Evolutionary conservation across 92 coral and sea anemone species (phyloP).

Genomic region (Phenganax marumi): DNA sequence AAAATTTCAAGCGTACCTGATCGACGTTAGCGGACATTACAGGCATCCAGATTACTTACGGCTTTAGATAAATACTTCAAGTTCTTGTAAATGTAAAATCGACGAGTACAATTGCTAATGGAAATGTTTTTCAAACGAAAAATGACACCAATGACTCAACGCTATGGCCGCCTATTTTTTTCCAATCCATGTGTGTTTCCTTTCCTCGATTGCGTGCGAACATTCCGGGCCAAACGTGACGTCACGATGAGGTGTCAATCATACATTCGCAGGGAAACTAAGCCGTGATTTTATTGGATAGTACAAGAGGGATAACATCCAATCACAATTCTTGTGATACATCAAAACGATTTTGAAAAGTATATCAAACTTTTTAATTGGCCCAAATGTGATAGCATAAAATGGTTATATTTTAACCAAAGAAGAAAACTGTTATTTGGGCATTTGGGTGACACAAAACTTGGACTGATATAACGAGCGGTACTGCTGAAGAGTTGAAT

Average conservation of each 20-base stretch:
- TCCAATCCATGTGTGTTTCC: constrained; percentile 49
- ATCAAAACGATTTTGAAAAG: not conserved
- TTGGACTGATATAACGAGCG: no score
- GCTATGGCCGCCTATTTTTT: constrained; percentile 36
- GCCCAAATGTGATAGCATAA: not conserved
- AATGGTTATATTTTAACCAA: no score
- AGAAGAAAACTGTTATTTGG: no score
- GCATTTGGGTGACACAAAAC: no score
- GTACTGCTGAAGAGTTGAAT: no score
- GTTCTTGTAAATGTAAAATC: not conserved
- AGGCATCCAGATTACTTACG: constrained; percentile 38
- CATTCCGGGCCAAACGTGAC: constrained; percentile 30
- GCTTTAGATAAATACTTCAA: constrained; percentile 6
- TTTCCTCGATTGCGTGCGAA: constrained; percentile 42
- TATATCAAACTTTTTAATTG: not conserved
- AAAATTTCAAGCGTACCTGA: constrained; percentile 16
- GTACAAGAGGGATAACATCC: not conserved
- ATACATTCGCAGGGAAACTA: constrained; percentile 14
- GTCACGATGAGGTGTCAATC: constrained; percentile 46
- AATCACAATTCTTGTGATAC: not conserved
- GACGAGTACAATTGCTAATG: not conserved
- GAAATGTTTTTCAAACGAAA: constrained; percentile 14
- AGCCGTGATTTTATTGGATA: not conserved
- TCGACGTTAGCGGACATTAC: constrained; percentile 44
- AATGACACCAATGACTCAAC: constrained; percentile 15